These are phyloP conservation scores for Ecdyonurus torrentis DNA, from an alignment of 2,888 invertebrate genomes.

Conservation along the genomic window DNA sequence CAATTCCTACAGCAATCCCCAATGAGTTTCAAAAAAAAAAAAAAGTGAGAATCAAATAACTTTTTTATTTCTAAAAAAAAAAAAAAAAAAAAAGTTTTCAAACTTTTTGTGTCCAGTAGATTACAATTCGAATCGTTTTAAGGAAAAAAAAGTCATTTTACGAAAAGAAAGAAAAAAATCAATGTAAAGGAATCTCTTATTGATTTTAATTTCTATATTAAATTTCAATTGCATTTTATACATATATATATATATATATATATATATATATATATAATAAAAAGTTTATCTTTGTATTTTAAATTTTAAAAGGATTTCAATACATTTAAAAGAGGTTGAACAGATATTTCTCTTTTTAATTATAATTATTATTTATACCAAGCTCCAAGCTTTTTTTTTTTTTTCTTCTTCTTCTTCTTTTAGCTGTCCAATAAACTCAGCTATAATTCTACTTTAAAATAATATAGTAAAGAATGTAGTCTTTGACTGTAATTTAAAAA, in stretches of 20 bases:
- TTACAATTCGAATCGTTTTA: not conserved
- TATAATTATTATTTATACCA: no score
- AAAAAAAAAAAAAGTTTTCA: not conserved
- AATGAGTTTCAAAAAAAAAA: not conserved
- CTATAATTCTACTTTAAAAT: no score
- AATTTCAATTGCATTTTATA: not conserved
- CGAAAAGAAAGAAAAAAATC: not conserved
- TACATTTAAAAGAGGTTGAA: no score
- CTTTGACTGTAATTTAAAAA: no score
- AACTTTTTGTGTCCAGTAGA: not conserved
- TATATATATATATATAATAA: not conserved
- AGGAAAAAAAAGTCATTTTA: not conserved
- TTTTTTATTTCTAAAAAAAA: not conserved
- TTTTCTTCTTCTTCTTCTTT: no score
- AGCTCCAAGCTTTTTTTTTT: no score
- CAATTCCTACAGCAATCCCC: not conserved
- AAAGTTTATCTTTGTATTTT: not conserved
- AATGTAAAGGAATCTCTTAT: not conserved
- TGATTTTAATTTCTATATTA: not conserved
- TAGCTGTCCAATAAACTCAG: no score
- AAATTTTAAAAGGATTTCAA: no score
- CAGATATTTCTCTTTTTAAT: no score
- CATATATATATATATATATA: not conserved
- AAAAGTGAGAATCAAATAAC: not conserved
- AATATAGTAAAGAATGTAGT: no score